phyloP scores from a whole-genome alignment of 2,797 vertebrate genomes.

The Karalla daura region DNA sequence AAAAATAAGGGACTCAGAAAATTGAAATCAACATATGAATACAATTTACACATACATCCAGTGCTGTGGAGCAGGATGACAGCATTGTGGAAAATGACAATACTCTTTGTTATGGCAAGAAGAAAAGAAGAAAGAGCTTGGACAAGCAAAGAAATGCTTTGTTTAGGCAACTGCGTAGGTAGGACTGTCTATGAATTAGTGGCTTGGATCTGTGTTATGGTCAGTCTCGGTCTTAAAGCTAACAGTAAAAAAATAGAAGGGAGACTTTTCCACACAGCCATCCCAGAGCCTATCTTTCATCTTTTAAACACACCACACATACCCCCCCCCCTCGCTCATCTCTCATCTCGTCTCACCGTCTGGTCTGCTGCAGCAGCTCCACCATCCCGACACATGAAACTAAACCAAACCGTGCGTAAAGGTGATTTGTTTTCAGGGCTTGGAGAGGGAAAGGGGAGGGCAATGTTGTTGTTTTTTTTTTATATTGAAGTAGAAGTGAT shows the following conservation, averaged over 20 bases:
- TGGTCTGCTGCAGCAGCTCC: conserved; percentile 74
- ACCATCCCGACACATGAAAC: conserved; percentile 66
- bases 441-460: too few species aligned
- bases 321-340: conserved; percentile 7
- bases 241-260: conserved; percentile 83
- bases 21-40: conserved; percentile 74
- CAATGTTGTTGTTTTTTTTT: conserved; percentile 27
- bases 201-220: conserved; percentile 68
- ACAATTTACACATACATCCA: conserved; percentile 79
- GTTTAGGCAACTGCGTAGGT: conserved; percentile 70
- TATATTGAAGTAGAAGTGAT: conserved; percentile 40
- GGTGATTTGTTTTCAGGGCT: conserved; percentile 64
- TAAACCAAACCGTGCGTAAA: conserved; percentile 64
- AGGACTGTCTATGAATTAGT: conserved; percentile 60
- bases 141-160: conserved; percentile 72
- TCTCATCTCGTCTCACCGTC: conserved; percentile 64
- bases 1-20: conserved; percentile 83
- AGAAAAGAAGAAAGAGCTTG: conserved; percentile 64
- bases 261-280: conserved; percentile 70
- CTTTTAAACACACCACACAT: too few species aligned
- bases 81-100: conserved; percentile 75
- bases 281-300: conserved; percentile 65
- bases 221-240: conserved; percentile 77
- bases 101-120: conserved; percentile 76
- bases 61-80: conserved; percentile 77